Conservation (phyloP, 2,113 vertebrate species). For the Pelecanus crispus region DNA sequence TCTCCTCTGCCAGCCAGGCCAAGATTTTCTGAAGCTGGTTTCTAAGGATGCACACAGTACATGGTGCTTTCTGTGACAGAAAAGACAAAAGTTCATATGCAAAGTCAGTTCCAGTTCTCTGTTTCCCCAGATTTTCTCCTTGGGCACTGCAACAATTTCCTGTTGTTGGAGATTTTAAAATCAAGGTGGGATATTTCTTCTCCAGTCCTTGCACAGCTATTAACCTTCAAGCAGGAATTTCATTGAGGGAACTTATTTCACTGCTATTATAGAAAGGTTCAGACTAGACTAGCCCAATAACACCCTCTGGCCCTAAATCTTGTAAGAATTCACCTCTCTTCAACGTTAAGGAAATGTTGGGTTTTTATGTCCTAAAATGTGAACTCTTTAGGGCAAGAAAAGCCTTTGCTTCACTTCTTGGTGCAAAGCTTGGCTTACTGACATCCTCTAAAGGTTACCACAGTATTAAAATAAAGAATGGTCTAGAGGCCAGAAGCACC, state of each 20-base stretch:
- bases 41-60: background rate
- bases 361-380: background rate
- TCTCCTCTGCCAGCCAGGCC: background rate
- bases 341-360: background rate
- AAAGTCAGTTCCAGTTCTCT: background rate
- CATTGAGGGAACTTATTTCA: background rate
- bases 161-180: background rate
- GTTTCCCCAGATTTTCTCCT: background rate
- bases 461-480: conserved; percentile 27
- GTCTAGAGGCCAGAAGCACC: background rate
- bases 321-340: background rate
- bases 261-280: background rate
- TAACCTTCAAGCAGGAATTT: conserved; percentile 19
- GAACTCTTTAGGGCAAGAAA: background rate
- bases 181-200: background rate
- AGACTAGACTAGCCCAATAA: background rate
- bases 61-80: background rate
- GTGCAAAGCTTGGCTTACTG: background rate
- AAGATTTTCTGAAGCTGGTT: background rate
- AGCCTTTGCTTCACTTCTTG: background rate
- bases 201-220: background rate
- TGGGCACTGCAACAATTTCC: background rate
- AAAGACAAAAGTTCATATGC: background rate
- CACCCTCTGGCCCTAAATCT: background rate
- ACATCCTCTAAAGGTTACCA: conserved; percentile 2